Evolutionary conservation across 2,113 vertebrate species (phyloP).

Genomic region (Nothobranchius kuhntae): DNA sequence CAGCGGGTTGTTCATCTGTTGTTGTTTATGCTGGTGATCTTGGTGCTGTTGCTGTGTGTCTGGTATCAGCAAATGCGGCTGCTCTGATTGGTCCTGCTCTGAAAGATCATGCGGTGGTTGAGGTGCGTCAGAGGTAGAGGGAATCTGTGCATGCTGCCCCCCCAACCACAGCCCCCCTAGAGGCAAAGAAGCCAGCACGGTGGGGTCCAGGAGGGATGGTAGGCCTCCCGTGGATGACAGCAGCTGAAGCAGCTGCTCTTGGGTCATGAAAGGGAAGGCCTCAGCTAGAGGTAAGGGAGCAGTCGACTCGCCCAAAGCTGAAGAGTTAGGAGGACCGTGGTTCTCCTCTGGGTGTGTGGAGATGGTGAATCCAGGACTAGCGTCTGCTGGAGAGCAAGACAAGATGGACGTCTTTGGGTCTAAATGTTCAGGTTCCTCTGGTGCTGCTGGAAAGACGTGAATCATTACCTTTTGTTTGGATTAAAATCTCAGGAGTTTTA

Average conservation of each 20-base stretch:
- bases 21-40: constrained; percentile 68
- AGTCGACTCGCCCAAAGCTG: constrained; percentile 57
- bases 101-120: constrained; percentile 54
- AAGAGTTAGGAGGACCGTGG: constrained; percentile 38
- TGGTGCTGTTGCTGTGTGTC: constrained; percentile 71
- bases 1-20: constrained; percentile 66
- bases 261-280: constrained; percentile 87
- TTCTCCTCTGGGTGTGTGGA: constrained; percentile 57
- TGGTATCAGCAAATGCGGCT: constrained; percentile 67
- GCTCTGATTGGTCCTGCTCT: constrained; percentile 70
- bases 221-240: constrained; percentile 78
- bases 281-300: constrained; percentile 77
- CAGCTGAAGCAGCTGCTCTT: constrained; percentile 87
- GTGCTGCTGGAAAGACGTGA: constrained; percentile 30
- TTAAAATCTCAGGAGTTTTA: not conserved
- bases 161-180: constrained; percentile 77
- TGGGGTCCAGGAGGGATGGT: constrained; percentile 75
- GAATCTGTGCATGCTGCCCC: constrained; percentile 65
- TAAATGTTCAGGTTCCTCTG: constrained; percentile 47
- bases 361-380: constrained; percentile 65
- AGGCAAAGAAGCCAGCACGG: constrained; percentile 80
- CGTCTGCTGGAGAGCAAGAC: constrained; percentile 67
- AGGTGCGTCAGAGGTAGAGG: constrained; percentile 44
- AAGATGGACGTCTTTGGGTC: constrained; percentile 47
- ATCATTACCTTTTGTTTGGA: constrained; percentile 14